These are phyloP conservation scores for Antennarius striatus DNA, from an alignment of 2,113 vertebrate genomes.

Conservation along the genomic window DNA sequence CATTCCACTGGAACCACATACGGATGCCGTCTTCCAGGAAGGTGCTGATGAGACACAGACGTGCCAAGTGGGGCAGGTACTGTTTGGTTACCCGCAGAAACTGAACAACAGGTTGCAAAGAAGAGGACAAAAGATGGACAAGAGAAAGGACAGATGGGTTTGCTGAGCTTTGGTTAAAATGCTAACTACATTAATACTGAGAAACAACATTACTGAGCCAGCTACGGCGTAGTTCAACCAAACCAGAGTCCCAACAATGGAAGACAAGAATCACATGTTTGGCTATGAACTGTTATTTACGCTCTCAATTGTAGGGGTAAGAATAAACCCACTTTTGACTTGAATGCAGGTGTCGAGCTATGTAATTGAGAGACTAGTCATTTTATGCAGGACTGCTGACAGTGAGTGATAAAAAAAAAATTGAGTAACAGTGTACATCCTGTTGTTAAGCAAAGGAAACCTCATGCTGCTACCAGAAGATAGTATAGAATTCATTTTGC, in stretches of 20 bases:
- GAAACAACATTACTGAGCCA: not conserved
- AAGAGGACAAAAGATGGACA: not conserved
- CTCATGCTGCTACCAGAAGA: too few relatives aligned
- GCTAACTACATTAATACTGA: not conserved
- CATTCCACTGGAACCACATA: slow-evolving; percentile 99
- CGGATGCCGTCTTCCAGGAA: slow-evolving; percentile 98
- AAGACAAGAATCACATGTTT: not conserved
- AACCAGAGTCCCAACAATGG: not conserved
- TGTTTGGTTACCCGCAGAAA: slow-evolving; percentile 97
- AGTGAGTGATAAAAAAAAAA: too few relatives aligned
- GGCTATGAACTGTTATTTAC: slow-evolving; percentile 20
- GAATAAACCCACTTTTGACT: too few relatives aligned
- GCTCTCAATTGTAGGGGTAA: not conserved
- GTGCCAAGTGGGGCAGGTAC: slow-evolving; percentile 94
- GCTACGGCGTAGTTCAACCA: not conserved
- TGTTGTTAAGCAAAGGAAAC: too few relatives aligned
- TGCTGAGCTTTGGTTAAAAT: not conserved
- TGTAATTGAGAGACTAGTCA: too few relatives aligned
- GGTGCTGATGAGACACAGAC: slow-evolving; percentile 96
- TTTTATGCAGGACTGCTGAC: too few relatives aligned
- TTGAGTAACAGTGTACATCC: too few relatives aligned
- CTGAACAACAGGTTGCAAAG: slow-evolving; percentile 66
- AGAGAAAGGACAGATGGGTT: slow-evolving; percentile 13
- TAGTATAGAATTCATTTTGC: too few relatives aligned
- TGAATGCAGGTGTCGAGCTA: too few relatives aligned